Conservation (phyloP, 2,113 vertebrate genomes). For the Silurus asotus region DNA sequence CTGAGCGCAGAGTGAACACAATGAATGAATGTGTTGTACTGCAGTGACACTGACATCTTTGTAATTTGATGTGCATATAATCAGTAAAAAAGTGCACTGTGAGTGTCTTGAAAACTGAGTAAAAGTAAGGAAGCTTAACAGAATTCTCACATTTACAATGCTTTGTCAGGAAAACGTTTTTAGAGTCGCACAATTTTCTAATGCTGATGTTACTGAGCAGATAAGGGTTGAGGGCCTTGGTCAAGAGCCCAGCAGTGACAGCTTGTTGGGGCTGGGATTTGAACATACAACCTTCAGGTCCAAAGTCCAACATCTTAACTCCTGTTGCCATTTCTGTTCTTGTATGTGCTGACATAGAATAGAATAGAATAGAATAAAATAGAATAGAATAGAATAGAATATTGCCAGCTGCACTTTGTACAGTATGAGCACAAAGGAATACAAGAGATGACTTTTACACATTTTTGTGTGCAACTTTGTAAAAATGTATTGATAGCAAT, state of each 20-base stretch:
- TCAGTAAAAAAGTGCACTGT: background rate
- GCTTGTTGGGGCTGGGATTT: too few species aligned
- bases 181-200: too few species aligned
- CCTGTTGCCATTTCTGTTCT: background rate
- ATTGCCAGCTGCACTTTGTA: background rate
- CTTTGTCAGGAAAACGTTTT: too few species aligned
- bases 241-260: too few species aligned
- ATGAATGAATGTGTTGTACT: background rate
- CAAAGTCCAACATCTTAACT: too few species aligned
- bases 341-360: background rate
- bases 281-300: too few species aligned
- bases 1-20: conserved; percentile 1
- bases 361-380: too few species aligned
- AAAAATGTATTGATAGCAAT: background rate
- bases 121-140: background rate
- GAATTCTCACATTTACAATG: background rate
- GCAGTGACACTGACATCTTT: background rate
- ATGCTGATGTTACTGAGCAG: too few species aligned
- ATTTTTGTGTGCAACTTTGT: background rate
- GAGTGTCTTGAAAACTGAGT: background rate
- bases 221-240: too few species aligned
- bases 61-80: conserved; percentile 1
- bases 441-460: background rate
- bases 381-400: background rate
- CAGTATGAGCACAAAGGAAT: background rate